Base-by-base conservation (phyloP, 2,888 invertebrate genomes). In the Cerceris rybyensis region DNA sequence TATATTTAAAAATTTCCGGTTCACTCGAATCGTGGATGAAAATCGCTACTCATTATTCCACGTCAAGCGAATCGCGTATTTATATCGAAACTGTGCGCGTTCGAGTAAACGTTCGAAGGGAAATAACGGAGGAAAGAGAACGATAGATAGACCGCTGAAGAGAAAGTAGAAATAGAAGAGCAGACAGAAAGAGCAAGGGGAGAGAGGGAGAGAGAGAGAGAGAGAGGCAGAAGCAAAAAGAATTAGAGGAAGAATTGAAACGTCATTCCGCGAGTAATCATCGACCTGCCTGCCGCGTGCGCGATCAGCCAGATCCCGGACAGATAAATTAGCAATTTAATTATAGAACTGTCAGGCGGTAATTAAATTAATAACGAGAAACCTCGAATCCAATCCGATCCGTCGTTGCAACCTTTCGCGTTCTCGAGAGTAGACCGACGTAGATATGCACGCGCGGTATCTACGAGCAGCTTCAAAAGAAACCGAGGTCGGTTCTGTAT, bases 351-450 rank as follows among this genome's bases (percentile, higher is more conserved):
- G 92, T 91, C 92, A 89, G 89, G 86, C 88, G 88, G 88, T 91
- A 91, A 92, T 92, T 91, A 91, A 92, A 92, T 92, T 92, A 91
- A 92, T 92, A 92, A 91, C 89, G 90, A 91, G 91, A 90, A 89
- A 90, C 88, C 88, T 88, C 89, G 88, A 88, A 89, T 89, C 88
- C 88, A 90, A 88, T 88, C 84, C 86, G 87, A 88, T 88, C 88
- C 88, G 87, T 88, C 89, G 87, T 89, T 83, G 88, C 90, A 87
- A 88, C 87, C 88, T 88, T 90, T 88, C 87, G 84, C 84, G 86
- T 85, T 73, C 75, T 72, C 73, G 75, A 65, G 75, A 69, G 73
- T 76, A 78, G 80, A 72, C 77, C 80, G 76, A 71, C 78, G 82
- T 72, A 70, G 70, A 75, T 76, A 78, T 81, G 83, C 82, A 75